Evolutionary conservation across 1,140 invertebrate genomes (phyloP), one percentile per base, ranked within the genome.

Genomic region (Mercenaria mercenaria): DNA sequence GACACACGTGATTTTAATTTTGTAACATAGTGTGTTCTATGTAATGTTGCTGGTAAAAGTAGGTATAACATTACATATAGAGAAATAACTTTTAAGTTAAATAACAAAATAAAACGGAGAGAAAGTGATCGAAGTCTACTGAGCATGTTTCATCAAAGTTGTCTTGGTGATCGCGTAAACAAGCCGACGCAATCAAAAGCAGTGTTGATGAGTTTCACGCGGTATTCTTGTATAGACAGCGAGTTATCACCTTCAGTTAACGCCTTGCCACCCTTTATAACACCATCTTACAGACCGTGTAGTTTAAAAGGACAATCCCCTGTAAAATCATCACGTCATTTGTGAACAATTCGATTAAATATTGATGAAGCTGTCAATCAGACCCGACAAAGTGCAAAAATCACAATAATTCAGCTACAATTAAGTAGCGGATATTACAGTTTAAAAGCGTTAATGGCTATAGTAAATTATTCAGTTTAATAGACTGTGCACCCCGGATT

Each of bases 261-360:
- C 67, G 34, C 67, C 67, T 72, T n/a, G 23, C 18, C 11, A 72
- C 32, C 67, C 67, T 72, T 72, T 72, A 72, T 72, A 72, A 72
- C 67, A 72, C 67, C 67, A 37, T 26, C 29, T 39, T n/a, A 39
- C 11, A 72, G 15, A 29, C 67, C 23, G 34, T 29, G 23, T 34
- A 39, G 67, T 72, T 72, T 72, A 72, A 72, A 72, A 72, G 67
- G 67, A 72, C 67, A 72, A 72, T 72, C 67, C 67, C 67, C 23
- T 72, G 67, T 41, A 34, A 72, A 72, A 72, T 72, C 67, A 39
- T 72, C 67, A 72, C 67, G 67, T 72, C 37, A 72, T 41, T 72
- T 72, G 67, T 72, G 67, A 72, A 72, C 67, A 72, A 39, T 72
- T 72, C 34, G 67, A 72, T 72, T 72, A 72, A 72, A 72, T 72